phyloP scores from a whole-genome alignment of 2,113 vertebrate genomes.

The Callionymus lyra region DNA sequence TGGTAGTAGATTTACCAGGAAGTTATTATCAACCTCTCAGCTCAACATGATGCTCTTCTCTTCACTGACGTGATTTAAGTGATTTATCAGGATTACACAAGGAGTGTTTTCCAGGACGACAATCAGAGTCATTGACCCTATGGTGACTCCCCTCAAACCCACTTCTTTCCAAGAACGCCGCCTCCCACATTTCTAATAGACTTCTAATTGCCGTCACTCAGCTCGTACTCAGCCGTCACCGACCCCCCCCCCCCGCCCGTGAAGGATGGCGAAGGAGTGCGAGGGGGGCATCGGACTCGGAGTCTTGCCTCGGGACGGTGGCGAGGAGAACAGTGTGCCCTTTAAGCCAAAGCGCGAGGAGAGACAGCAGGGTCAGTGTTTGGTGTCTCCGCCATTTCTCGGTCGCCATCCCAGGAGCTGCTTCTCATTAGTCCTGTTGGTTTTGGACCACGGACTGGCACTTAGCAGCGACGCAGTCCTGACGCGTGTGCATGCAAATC shows the following conservation, averaged over 20 bases:
- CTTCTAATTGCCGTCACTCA: constrained; percentile 38
- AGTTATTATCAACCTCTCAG: too few species aligned
- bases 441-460: constrained; percentile 64
- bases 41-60: too few species aligned
- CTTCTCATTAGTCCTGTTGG: constrained; percentile 72
- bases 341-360: constrained; percentile 46
- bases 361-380: constrained; percentile 65
- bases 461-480: constrained; percentile 54
- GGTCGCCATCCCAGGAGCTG: constrained; percentile 59
- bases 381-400: constrained; percentile 36
- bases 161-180: constrained; percentile 4
- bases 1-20: too few species aligned
- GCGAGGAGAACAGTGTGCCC: constrained; percentile 56
- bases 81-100: too few species aligned
- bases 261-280: constrained; percentile 9
- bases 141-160: too few species aligned
- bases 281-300: constrained; percentile 19
- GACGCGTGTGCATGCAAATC: constrained; percentile 8
- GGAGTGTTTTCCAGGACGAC: too few species aligned
- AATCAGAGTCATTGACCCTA: too few species aligned
- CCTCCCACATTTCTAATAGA: constrained; percentile 32
- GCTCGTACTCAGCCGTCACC: background rate
- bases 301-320: constrained; percentile 32
- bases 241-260: constrained; percentile 4
- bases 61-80: too few species aligned